A percentile compares a stretch with the other conserved stretches of the same genome.
Conservation (phyloP, 2,797 vertebrate species). For the Forpus xanthops region DNA sequence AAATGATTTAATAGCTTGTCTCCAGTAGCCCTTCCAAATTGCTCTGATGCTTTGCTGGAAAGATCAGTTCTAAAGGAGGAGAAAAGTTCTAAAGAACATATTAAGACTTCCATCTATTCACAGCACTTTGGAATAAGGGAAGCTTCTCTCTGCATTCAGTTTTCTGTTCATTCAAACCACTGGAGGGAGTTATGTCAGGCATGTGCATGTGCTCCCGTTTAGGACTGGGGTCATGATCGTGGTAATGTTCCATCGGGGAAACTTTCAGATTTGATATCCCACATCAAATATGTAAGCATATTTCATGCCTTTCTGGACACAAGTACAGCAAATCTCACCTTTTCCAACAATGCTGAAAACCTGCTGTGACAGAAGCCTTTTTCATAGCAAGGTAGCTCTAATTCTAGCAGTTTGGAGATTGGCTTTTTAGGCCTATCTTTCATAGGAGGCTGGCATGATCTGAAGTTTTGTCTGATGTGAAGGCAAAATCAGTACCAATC, state of each 20-base stretch:
- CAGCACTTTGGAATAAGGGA: not conserved
- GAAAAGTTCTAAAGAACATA: not conserved
- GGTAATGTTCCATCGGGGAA: not conserved
- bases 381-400: not conserved
- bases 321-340: not conserved
- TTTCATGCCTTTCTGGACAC: not conserved
- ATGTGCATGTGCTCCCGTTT: not conserved
- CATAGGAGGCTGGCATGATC: not conserved
- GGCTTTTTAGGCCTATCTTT: not conserved
- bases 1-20: not conserved
- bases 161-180: not conserved
- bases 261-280: not conserved
- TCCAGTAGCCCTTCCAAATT: not conserved
- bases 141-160: not conserved
- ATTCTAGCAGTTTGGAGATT: not conserved
- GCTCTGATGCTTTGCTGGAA: not conserved
- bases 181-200: not conserved
- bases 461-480: not conserved
- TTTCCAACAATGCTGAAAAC: not conserved
- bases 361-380: not conserved
- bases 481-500: not conserved
- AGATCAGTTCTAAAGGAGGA: not conserved
- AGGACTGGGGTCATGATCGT: not conserved
- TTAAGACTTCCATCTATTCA: not conserved
- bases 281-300: not conserved